Evolutionary conservation across 2,797 vertebrate genomes (phyloP), one percentile per base, ranked within the genome.

Genomic region (Acrossocheilus fasciatus): DNA sequence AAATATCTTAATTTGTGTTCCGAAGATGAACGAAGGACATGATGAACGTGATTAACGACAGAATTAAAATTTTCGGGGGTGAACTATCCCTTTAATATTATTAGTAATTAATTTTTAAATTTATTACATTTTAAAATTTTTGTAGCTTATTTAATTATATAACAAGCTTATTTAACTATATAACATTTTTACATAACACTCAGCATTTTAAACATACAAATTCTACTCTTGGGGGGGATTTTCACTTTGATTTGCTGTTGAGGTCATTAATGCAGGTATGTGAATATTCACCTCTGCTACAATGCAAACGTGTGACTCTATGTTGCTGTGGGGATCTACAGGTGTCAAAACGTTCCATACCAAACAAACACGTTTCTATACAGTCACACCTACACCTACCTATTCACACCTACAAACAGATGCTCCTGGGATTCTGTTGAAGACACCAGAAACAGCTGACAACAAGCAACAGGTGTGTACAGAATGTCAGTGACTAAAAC

Each of bases 291-390:
- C 50, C 64, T 62, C 45, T 34, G 75, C 41, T 73, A 73, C 3
- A 45, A 4, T 45, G 41, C 12, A 73, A 26, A 73, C 70, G 6
- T 14, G 59, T 43, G 10, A 79, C 43, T 30, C 62, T 36, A 39
- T 43, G 70, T 81, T 81, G 69, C 85, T 69, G 81, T 68, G 69
- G 78, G 69, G 70, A 86, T 62, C 39, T 81, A 74, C 72, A 50
- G 14, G 41, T 18, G 23, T 52, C 79, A 43, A 34, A 81, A 45
- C 30, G 30, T n/a, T 20, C 52, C 54, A 57, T 57, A 3, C 15
- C 36, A 86, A 57, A 73, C 68, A 62, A 43, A 39, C 43, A 43
- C 4, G 6, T 47, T 74, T 47, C n/a, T 26, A 47, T 47, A 47
- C 43, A 77, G 62, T 52, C 66, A 26, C 26, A 26, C 26, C 26